Conservation (phyloP, 2,113 vertebrate genomes). For the Lamprotornis superbus region DNA sequence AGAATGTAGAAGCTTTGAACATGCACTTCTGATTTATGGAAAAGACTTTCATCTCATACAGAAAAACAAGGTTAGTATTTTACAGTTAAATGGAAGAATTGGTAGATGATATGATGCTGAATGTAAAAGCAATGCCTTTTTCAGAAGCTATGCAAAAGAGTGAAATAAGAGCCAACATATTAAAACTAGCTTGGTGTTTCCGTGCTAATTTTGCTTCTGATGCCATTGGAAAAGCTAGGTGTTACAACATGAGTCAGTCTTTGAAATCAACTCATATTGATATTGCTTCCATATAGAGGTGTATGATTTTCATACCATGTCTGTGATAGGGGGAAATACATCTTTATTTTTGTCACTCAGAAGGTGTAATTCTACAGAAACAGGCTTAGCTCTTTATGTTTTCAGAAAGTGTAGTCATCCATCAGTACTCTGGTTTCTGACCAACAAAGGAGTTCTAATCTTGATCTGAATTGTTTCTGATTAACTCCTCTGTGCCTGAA, state of each 20-base stretch:
- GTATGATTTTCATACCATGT: neutral
- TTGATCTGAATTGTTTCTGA: neutral
- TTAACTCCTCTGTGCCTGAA: neutral
- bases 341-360: neutral
- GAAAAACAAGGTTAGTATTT: slow-evolving; percentile 89
- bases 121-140: neutral
- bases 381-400: neutral
- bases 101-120: neutral
- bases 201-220: neutral
- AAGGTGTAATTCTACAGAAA: neutral
- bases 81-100: neutral
- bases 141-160: neutral
- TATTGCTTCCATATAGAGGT: neutral
- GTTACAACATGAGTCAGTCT: neutral
- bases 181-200: neutral
- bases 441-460: neutral
- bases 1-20: slow-evolving; percentile 95
- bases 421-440: neutral
- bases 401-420: neutral
- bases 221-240: neutral
- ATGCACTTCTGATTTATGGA: slow-evolving; percentile 93
- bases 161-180: neutral
- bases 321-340: neutral
- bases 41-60: slow-evolving; percentile 98
- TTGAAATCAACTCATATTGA: neutral